phyloP scores from a whole-genome alignment of 2,888 invertebrate genomes.

The Cylindroiulus punctatus region DNA sequence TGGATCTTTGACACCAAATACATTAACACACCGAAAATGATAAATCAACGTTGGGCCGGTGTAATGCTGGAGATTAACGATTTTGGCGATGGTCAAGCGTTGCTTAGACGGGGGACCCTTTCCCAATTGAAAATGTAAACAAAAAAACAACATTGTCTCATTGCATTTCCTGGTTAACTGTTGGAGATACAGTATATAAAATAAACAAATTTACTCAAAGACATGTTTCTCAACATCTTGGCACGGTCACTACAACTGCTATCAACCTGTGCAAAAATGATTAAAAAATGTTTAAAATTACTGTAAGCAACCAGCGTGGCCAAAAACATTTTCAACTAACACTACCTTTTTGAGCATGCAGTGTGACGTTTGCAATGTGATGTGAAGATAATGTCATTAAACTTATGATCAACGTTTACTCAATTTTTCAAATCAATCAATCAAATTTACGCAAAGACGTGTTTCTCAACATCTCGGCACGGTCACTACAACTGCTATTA shows the following conservation, averaged over 20 bases:
- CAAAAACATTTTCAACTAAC: too few species aligned
- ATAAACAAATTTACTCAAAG: background rate
- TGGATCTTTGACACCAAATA: constrained; percentile 11
- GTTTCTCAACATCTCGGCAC: background rate
- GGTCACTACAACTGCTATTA: background rate
- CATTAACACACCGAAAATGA: constrained; percentile 16
- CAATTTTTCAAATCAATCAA: too few species aligned
- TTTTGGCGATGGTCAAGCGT: background rate
- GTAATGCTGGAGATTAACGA: background rate
- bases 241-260: background rate
- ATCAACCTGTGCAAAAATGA: too few species aligned
- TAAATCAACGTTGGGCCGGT: background rate
- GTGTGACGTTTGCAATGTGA: too few species aligned
- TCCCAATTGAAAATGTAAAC: background rate
- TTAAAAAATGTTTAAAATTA: too few species aligned
- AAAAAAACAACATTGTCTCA: background rate
- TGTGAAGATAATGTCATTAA: too few species aligned
- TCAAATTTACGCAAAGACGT: background rate
- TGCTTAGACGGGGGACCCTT: background rate
- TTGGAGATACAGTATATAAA: background rate
- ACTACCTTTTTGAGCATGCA: too few species aligned
- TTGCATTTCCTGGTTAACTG: background rate
- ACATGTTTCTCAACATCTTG: background rate
- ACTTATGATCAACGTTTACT: too few species aligned
- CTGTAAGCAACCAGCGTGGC: too few species aligned